Base-by-base conservation (phyloP, 2,888 invertebrate genomes). In the Crioceris asparagi region DNA sequence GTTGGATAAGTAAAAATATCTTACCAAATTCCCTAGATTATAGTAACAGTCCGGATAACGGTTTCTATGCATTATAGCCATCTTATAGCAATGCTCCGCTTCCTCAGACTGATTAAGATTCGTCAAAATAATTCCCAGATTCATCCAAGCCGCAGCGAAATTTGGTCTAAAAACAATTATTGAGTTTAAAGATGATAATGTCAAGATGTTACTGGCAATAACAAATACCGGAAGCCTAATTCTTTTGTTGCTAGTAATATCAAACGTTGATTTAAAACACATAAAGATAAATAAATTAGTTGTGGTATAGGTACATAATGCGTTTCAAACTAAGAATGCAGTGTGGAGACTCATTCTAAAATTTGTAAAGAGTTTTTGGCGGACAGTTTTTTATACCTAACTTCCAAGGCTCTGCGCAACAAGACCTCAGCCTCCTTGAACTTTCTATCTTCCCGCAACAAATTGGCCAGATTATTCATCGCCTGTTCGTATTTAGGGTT, bases 121-220 rank as follows among this genome's bases (percentile, higher is more conserved):
- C 1, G 90, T 81, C 46, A 91, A 72, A 18, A 93, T 86, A 50
- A 96, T 94, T 11, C 94, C 96, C 35, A 96, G 70, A 66, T 97
- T 97, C 94, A 96, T 96, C 94, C 94, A 97, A 0, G 94, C 96
- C 0, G 92, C 84, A 2, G 94, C 84, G 67, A 94, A 96, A 59
- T 86, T 83, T 19, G 80, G 70, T 53, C 87, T 85, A 59, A 40
- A 57, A 55, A 17, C 29, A 26, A 23, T 27, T 27, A n/a, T n/a
- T n/a, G n/a, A n/a, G n/a, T n/a, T n/a, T n/a, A n/a, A n/a, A n/a
- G n/a, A n/a, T n/a, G n/a, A n/a, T n/a, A n/a, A n/a, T n/a, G n/a
- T n/a, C n/a, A n/a, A n/a, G n/a, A n/a, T n/a, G n/a, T n/a, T n/a
- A n/a, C n/a, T n/a, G 17, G 17, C 11, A 29, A 12, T 11, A 35